Evolutionary conservation across 2,113 vertebrate genomes (phyloP), one percentile per base, ranked within the genome.

Genomic region (Serinus canaria): DNA sequence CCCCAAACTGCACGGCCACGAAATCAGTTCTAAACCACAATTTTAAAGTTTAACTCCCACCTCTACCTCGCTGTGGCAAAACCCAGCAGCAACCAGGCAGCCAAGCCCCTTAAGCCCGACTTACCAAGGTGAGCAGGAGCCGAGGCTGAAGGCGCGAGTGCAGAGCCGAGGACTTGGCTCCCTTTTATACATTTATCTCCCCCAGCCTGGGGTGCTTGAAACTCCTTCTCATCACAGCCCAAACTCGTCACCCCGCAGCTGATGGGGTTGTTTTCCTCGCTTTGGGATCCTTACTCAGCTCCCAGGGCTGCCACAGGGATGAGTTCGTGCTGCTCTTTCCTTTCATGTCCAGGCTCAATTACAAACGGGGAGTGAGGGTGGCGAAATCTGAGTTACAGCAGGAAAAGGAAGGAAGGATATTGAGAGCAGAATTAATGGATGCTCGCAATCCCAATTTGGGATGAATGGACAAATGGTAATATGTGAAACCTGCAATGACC

Each of bases 321-420:
- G 96, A 94, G 56, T 52, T 79, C 49, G 87, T 52, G 11, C 9
- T 9, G 25, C 24, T 46, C 35, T 33, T 52, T 37, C n/a, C 96
- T 96, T 96, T 96, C 96, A 96, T 96, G 74, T 95, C 62, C 62
- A 9, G 6, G 81, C n/a, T 64, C 92, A 90, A 90, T 96, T 67
- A 59, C 8, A 23, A 59, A 53, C 35, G 47, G 35, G 28, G 76
- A 94, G 69, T 28, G 19, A 44, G 62, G 56, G 85, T 95, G 95
- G 84, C 18, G 94, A 90, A 96, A 96, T 89, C 78, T 16, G 59
- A 74, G 60, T n/a, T 96, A 1, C 9, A 87, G 50, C 31, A 87
- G 89, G 91, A 94, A 92, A 90, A 35, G 75, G 53, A 74, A 86
- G 91, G 80, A 35, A 84, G 77, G 81, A 30, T 39, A 30, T 37